phyloP scores from a whole-genome alignment of 2,113 vertebrate species.

The Pachypanchax playfairii region DNA sequence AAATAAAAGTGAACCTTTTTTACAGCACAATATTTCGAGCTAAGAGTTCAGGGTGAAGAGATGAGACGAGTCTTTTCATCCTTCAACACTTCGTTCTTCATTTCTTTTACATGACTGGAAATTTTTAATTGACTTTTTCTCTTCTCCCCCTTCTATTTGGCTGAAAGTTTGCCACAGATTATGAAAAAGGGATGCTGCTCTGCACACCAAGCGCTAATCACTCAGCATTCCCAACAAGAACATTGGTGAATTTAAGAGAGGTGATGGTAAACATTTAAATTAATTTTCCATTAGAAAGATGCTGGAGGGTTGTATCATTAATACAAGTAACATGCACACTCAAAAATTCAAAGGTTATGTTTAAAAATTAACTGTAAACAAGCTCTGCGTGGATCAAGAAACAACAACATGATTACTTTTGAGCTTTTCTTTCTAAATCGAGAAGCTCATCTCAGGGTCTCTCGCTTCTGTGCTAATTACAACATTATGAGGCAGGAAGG shows the following conservation, averaged over 20 bases:
- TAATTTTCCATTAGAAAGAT: slow-evolving; percentile 4
- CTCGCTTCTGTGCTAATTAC: slow-evolving; percentile 72
- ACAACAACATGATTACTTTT: slow-evolving; percentile 50
- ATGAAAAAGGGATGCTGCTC: slow-evolving; percentile 14
- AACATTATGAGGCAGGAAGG: slow-evolving; percentile 68
- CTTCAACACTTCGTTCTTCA: slow-evolving; percentile 15
- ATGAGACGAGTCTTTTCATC: slow-evolving; percentile 30
- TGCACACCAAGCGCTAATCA: slow-evolving; percentile 17
- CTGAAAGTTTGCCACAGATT: slow-evolving; percentile 23
- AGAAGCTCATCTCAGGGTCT: slow-evolving; percentile 57
- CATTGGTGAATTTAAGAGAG: neutral
- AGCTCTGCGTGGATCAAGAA: slow-evolving; percentile 42
- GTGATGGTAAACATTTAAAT: neutral
- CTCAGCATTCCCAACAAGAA: slow-evolving; percentile 43
- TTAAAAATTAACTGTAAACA: neutral
- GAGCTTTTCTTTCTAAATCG: slow-evolving; percentile 33
- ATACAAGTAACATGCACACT: neutral
- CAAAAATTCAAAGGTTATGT: neutral
- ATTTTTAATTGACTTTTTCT: slow-evolving; percentile 30
- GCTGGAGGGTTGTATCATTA: neutral
- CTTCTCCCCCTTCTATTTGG: slow-evolving; percentile 6
- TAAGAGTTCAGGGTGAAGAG: slow-evolving; percentile 40
- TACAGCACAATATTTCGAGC: slow-evolving; percentile 24
- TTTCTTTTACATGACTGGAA: slow-evolving; percentile 25
- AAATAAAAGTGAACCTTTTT: slow-evolving; percentile 47